These are phyloP conservation scores for Drosophila murphyi DNA, from an alignment of 1,140 invertebrate genomes.

Conservation along the genomic window DNA sequence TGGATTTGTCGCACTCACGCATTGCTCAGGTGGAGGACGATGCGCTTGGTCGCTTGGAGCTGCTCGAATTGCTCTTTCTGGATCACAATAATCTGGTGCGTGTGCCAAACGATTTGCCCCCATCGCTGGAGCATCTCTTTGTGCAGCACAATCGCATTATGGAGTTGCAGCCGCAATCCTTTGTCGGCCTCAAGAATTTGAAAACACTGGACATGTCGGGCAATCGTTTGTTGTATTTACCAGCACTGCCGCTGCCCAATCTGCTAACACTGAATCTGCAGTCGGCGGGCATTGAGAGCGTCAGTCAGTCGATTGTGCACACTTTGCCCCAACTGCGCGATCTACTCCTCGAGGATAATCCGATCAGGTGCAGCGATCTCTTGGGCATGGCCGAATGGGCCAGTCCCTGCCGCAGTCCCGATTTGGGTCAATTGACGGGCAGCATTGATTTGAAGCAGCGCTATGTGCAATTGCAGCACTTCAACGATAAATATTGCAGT, in stretches of 20 bases:
- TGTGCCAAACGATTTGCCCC: conserved; percentile 89
- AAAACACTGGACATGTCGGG: conserved; percentile 87
- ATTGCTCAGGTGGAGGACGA: conserved; percentile 93
- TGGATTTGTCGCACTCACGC: conserved; percentile 93
- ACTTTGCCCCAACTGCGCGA: conserved; percentile 75
- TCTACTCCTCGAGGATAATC: conserved; percentile 81
- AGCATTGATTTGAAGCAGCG: conserved; percentile 64
- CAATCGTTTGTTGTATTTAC: conserved; percentile 79
- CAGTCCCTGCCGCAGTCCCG: conserved; percentile 68
- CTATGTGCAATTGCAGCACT: conserved; percentile 65
- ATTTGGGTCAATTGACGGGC: conserved; percentile 45
- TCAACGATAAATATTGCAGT: conserved; percentile 63
- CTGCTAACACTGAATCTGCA: conserved; percentile 76
- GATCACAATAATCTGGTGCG: conserved; percentile 89
- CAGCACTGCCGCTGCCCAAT: conserved; percentile 66
- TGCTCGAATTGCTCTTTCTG: conserved; percentile 91
- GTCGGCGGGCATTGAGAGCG: conserved; percentile 64
- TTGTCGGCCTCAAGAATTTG: conserved; percentile 89
- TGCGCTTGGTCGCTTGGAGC: conserved; percentile 92
- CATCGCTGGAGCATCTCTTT: conserved; percentile 87
- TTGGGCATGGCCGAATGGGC: conserved; percentile 83
- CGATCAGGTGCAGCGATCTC: conserved; percentile 80
- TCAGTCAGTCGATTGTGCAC: conserved; percentile 79
- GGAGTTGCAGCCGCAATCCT: conserved; percentile 88
- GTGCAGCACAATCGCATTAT: conserved; percentile 88